phyloP scores from a whole-genome alignment of 2,113 vertebrate species.

The Petaurus breviceps region DNA sequence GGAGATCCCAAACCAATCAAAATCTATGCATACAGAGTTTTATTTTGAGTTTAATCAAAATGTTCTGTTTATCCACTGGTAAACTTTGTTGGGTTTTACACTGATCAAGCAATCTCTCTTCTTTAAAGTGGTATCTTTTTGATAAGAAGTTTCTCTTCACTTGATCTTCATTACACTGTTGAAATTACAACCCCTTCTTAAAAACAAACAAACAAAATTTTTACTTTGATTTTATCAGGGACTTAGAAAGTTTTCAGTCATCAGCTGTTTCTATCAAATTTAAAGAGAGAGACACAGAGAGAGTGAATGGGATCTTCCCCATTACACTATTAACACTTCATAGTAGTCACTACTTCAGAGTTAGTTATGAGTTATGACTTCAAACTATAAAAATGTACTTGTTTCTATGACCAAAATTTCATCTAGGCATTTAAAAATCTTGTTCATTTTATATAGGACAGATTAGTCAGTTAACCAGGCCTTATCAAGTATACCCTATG shows the following conservation, averaged over 20 bases:
- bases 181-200: not conserved
- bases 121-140: not conserved
- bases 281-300: too few species aligned
- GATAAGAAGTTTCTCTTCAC: not conserved
- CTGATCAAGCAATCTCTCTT: not conserved
- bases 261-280: not conserved
- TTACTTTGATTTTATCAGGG: not conserved
- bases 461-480: too few species aligned
- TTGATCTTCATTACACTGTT: not conserved
- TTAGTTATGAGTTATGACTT: too few species aligned
- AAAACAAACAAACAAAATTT: too few species aligned
- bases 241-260: not conserved
- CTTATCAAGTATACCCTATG: too few species aligned
- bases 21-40: not conserved
- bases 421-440: too few species aligned
- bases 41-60: not conserved
- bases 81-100: not conserved
- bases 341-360: too few species aligned
- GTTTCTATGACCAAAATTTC: too few species aligned
- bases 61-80: not conserved
- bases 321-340: too few species aligned
- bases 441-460: too few species aligned
- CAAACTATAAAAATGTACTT: too few species aligned
- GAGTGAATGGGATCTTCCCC: too few species aligned
- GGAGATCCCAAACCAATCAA: not conserved